These are phyloP conservation scores for Xiphophorus couchianus DNA, from an alignment of 2,113 vertebrate species.

Conservation along the genomic window DNA sequence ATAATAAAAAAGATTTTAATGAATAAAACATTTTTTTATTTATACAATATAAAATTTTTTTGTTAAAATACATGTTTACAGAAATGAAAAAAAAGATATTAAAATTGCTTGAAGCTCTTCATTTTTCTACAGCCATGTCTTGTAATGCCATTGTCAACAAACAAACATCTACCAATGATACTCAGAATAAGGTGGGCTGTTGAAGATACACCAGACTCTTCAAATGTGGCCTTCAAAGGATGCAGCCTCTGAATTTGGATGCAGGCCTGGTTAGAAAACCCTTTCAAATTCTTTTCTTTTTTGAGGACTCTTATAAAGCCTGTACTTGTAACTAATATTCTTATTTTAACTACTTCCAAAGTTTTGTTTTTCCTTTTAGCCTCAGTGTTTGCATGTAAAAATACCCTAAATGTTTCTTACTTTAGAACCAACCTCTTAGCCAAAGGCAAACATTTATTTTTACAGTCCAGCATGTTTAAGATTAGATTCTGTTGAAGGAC, in stretches of 20 bases:
- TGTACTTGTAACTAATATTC: background rate
- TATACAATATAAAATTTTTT: too few relatives aligned
- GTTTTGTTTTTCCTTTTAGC: background rate
- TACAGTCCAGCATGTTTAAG: background rate
- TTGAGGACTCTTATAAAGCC: background rate
- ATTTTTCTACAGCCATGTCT: too few relatives aligned
- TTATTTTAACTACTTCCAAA: too few relatives aligned
- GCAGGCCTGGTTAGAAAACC: background rate
- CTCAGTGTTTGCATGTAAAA: slow-evolving; percentile 35
- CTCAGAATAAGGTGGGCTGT: too few relatives aligned
- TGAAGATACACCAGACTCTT: too few relatives aligned
- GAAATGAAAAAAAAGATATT: too few relatives aligned
- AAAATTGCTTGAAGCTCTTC: too few relatives aligned
- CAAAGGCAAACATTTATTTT: slow-evolving; percentile 43
- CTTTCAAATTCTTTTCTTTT: background rate
- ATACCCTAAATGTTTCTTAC: slow-evolving; percentile 30
- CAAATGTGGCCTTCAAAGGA: background rate
- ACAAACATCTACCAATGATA: too few relatives aligned
- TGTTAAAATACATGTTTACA: too few relatives aligned
- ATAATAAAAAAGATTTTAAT: too few relatives aligned
- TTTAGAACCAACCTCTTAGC: slow-evolving; percentile 15
- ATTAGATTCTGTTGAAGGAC: slow-evolving; percentile 1
- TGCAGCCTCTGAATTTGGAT: background rate
- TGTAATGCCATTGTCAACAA: too few relatives aligned
- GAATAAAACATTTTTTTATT: too few relatives aligned